Percentiles rank a stretch among this genome's conserved stretches.
These are phyloP conservation scores for Mantis religiosa DNA, from an alignment of 2,888 invertebrate genomes.

Conservation along the genomic window DNA sequence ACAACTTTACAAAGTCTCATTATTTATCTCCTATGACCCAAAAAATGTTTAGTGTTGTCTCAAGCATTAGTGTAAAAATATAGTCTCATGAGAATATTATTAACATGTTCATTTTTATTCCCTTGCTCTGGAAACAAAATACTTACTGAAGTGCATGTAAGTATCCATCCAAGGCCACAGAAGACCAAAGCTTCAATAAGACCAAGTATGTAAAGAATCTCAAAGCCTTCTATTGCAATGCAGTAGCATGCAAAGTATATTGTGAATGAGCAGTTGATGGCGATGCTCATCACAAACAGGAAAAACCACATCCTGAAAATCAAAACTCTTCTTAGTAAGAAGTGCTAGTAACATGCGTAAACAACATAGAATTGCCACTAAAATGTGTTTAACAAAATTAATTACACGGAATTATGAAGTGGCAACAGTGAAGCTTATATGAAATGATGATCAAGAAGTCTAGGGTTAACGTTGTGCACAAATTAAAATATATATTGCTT, in stretches of 20 bases:
- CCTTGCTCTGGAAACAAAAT: background rate
- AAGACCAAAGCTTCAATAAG: slow-evolving; percentile 78
- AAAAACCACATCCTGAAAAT: slow-evolving; percentile 82
- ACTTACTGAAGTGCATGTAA: slow-evolving; percentile 82
- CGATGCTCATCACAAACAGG: slow-evolving; percentile 80
- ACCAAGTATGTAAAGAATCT: slow-evolving; percentile 78
- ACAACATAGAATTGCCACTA: background rate
- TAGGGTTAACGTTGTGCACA: too few species aligned
- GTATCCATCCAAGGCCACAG: slow-evolving; percentile 80
- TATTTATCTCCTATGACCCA: too few species aligned
- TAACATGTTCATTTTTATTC: background rate
- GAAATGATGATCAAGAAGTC: too few species aligned
- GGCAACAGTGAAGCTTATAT: too few species aligned
- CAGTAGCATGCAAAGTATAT: slow-evolving; percentile 85
- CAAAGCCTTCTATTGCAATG: slow-evolving; percentile 79
- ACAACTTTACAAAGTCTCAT: too few species aligned
- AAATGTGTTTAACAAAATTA: too few species aligned
- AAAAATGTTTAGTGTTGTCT: too few species aligned
- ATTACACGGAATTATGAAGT: too few species aligned
- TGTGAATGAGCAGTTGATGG: slow-evolving; percentile 81
- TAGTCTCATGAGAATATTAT: too few species aligned
- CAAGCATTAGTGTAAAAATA: too few species aligned
- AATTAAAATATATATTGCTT: too few species aligned
- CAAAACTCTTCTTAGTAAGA: background rate
- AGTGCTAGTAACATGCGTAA: background rate